Percentiles rank a stretch among this genome's conserved stretches.
phyloP scores from a whole-genome alignment of 2,888 invertebrate species.

The Sycophila texana region DNA sequence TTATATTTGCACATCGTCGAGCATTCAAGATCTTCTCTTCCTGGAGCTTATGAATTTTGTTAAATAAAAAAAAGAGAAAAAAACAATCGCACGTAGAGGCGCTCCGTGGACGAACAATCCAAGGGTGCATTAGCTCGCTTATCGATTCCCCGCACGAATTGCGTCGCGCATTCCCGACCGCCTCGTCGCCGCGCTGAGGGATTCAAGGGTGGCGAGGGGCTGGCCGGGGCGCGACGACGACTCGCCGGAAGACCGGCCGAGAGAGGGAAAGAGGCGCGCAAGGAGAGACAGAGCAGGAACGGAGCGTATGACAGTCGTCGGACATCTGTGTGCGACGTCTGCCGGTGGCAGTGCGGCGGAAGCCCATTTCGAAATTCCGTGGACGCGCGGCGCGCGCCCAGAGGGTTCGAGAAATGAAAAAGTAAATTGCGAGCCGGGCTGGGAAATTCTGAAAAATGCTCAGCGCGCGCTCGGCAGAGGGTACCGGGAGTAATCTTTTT shows the following conservation, averaged over 20 bases:
- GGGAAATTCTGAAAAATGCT: constrained; percentile 44
- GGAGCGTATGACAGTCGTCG: constrained; percentile 32
- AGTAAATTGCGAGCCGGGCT: constrained; percentile 32
- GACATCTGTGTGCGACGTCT: constrained; percentile 33
- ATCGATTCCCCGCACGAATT: constrained; percentile 55
- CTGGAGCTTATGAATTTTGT: too few relatives aligned
- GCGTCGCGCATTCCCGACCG: constrained; percentile 5
- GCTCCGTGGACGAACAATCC: constrained; percentile 1
- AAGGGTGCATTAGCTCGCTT: constrained; percentile 18
- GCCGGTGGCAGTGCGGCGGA: constrained; percentile 8
- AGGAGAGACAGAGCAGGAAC: background rate
- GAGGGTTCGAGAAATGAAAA: constrained; percentile 25
- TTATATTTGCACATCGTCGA: too few relatives aligned
- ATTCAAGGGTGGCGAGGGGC: background rate
- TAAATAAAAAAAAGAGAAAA: background rate
- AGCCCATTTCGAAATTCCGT: constrained; percentile 48
- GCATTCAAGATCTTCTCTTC: too few relatives aligned
- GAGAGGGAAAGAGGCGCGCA: background rate
- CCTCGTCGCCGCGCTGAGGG: background rate
- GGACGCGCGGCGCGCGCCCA: constrained; percentile 12
- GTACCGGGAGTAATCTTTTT: background rate
- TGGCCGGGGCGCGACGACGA: background rate
- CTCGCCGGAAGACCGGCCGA: background rate
- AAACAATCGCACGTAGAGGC: background rate
- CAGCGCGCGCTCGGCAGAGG: background rate